Percentiles rank a stretch among this genome's conserved stretches.
These are phyloP conservation scores for Aethina tumida DNA, from an alignment of 1,140 invertebrate species.

Conservation along the genomic window DNA sequence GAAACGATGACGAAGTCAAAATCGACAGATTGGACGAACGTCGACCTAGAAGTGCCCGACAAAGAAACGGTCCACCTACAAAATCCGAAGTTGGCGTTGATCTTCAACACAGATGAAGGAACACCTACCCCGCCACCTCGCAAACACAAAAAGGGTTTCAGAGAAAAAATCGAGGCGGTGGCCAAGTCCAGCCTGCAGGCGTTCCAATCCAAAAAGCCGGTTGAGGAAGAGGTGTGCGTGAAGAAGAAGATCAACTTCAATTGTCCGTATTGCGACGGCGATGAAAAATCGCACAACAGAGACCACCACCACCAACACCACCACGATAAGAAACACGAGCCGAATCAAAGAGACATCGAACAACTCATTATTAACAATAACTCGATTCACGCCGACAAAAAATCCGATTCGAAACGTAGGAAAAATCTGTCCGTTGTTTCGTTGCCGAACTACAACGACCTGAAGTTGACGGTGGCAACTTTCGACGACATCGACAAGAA, in stretches of 20 bases:
- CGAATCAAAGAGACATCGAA: constrained; percentile 11
- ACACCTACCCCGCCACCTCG: constrained; percentile 32
- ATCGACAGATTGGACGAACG: constrained; percentile 45
- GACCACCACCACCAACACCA: constrained; percentile 23
- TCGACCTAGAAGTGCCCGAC: constrained; percentile 41
- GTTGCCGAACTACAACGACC: constrained; percentile 43
- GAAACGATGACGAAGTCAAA: constrained; percentile 25
- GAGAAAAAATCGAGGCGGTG: constrained; percentile 29
- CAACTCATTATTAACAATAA: constrained; percentile 4
- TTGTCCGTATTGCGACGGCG: constrained; percentile 26
- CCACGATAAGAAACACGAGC: constrained; percentile 4
- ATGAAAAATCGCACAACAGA: constrained; percentile 23
- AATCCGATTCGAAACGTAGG: constrained; percentile 15
- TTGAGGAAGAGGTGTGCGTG: constrained; percentile 30
- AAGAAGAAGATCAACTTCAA: constrained; percentile 31
- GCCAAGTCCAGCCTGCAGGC: constrained; percentile 30
- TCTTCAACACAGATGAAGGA: constrained; percentile 34
- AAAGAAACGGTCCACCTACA: constrained; percentile 30
- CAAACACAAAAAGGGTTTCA: constrained; percentile 23
- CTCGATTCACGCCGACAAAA: constrained; percentile 3
- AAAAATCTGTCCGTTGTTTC: constrained; percentile 38
- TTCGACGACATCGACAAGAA: constrained; percentile 22
- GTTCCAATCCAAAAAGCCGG: constrained; percentile 24
- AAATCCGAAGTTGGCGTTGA: constrained; percentile 32
- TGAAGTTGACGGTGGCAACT: constrained; percentile 29